Evolutionary conservation across 2,797 vertebrate species (phyloP).

Genomic region (Graptemys geographica): DNA sequence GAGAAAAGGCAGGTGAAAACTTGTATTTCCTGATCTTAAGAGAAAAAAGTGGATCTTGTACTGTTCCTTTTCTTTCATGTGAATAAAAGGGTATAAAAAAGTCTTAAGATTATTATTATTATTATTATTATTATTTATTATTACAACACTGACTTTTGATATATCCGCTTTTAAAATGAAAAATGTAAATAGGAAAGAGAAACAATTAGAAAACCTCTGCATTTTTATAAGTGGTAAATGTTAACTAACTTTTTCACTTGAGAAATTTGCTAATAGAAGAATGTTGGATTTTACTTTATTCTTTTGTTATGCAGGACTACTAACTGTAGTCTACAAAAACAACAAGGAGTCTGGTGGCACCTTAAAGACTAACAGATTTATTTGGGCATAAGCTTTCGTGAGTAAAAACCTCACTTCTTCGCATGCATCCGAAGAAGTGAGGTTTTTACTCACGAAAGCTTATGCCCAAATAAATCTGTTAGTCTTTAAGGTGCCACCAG

Average conservation of each 20-base stretch:
- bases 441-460: too few relatives aligned
- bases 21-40: background rate
- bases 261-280: background rate
- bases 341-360: too few relatives aligned
- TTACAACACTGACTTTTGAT: background rate
- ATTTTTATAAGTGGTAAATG: background rate
- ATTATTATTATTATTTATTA: too few relatives aligned
- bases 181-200: background rate
- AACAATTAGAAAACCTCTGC: background rate
- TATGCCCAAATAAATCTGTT: too few relatives aligned
- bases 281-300: background rate
- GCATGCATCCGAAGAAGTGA: too few relatives aligned
- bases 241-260: background rate
- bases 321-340: too few relatives aligned
- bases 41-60: background rate
- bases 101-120: too few relatives aligned
- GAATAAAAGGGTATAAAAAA: background rate
- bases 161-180: background rate
- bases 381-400: too few relatives aligned
- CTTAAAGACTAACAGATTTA: too few relatives aligned
- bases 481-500: too few relatives aligned
- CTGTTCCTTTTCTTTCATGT: background rate
- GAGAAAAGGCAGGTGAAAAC: background rate
- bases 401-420: too few relatives aligned
- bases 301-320: background rate